These are phyloP conservation scores for Drosophila phalerata DNA, from an alignment of 2,888 invertebrate species.

Conservation along the genomic window DNA sequence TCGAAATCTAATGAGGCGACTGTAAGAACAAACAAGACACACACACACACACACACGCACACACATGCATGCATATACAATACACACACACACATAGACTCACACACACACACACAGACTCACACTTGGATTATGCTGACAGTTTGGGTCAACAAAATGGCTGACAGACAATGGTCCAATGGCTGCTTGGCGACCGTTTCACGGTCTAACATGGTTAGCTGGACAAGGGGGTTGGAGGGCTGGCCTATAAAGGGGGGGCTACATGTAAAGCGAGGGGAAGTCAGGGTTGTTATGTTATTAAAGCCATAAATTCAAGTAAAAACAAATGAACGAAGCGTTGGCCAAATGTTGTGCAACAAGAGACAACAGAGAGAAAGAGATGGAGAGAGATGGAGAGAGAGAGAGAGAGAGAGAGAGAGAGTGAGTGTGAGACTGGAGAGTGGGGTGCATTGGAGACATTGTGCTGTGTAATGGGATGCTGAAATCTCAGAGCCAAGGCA, in stretches of 20 bases:
- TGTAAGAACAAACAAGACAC: slow-evolving; percentile 57
- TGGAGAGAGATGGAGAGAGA: slow-evolving; percentile 1
- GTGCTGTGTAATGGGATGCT: slow-evolving; percentile 47
- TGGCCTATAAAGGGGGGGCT: neutral
- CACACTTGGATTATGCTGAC: slow-evolving; percentile 19
- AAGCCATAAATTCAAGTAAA: slow-evolving; percentile 72
- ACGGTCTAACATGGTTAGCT: slow-evolving; percentile 25
- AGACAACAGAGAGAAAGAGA: slow-evolving; percentile 20
- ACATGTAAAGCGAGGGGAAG: neutral
- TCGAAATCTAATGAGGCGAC: slow-evolving; percentile 76
- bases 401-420: slow-evolving; percentile 14
- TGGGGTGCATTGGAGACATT: slow-evolving; percentile 18
- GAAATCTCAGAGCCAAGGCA: slow-evolving; percentile 59
- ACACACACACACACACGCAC: slow-evolving; percentile 19
- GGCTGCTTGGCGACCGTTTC: slow-evolving; percentile 30
- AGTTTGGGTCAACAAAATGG: slow-evolving; percentile 63
- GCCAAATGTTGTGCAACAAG: slow-evolving; percentile 60
- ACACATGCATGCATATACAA: neutral
- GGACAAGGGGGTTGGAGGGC: neutral
- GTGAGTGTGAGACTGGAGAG: neutral
- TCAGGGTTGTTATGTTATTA: slow-evolving; percentile 61
- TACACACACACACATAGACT: slow-evolving; percentile 9
- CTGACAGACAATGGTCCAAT: slow-evolving; percentile 60
- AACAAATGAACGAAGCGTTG: slow-evolving; percentile 72
- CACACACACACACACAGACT: slow-evolving; percentile 12